Evolutionary conservation across 2,888 invertebrate species (phyloP), one percentile per base, ranked within the genome.

Genomic region (Choreutis nemorana): DNA sequence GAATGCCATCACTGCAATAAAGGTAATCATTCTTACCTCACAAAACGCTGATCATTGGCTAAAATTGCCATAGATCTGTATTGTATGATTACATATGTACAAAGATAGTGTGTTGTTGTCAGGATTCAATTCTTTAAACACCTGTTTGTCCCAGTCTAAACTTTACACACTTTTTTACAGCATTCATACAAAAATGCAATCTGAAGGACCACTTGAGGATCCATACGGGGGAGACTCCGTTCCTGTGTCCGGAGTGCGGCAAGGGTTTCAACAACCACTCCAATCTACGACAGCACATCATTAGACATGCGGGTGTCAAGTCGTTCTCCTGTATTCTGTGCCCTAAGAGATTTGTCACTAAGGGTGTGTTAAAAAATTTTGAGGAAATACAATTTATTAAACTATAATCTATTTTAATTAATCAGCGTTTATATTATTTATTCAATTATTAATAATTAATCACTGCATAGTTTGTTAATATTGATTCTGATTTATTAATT

Each of bases 1-100:
- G 61, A 71, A 9, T 85, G 85, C 49, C 64, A 75, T 16, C 77
- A 81, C 42, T 85, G 84, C 52, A 71, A 65, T 33, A 85, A 85
- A 81, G 81, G 75, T 84, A 50, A 39, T 18, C 28, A 20, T 12
- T 12, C 7, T 18, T 7, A 7, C 18, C 2, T n/a, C n/a, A n/a
- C n/a, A n/a, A n/a, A n/a, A n/a, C n/a, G n/a, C n/a, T n/a, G n/a
- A n/a, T n/a, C n/a, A n/a, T n/a, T n/a, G n/a, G n/a, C n/a, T n/a
- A n/a, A n/a, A n/a, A n/a, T n/a, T n/a, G n/a, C n/a, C n/a, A n/a
- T n/a, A n/a, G n/a, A n/a, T n/a, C n/a, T n/a, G n/a, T n/a, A n/a
- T n/a, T n/a, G n/a, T n/a, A n/a, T n/a, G 8, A 18, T 18, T 18
- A 18, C 18, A 18, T 18, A n/a, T 27, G 15, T 27, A 18, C 9